Evolutionary conservation across 2,888 invertebrate genomes (phyloP).

Genomic region (Hirtodrosophila alboralis): DNA sequence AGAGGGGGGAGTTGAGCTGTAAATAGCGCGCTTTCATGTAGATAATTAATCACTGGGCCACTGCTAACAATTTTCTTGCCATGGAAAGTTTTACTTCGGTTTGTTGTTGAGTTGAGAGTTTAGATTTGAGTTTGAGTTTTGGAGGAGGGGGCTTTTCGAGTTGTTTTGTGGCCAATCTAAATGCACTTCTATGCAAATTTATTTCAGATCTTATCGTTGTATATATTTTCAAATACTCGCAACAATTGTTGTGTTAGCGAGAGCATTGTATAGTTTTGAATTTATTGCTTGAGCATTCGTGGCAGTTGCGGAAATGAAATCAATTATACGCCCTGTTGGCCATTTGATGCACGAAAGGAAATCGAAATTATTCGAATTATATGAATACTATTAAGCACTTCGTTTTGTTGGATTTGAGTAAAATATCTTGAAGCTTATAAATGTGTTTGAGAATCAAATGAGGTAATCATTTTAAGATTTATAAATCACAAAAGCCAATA

Average conservation of each 20-base stretch:
- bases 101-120: slow-evolving; percentile 23
- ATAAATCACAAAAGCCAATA: too few relatives aligned
- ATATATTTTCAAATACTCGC: slow-evolving; percentile 62
- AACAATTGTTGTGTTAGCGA: slow-evolving; percentile 18
- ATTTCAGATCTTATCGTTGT: slow-evolving; percentile 69
- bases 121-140: slow-evolving; percentile 23
- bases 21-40: slow-evolving; percentile 80
- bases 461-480: too few relatives aligned
- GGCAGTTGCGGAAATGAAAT: slow-evolving; percentile 71
- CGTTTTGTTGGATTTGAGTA: neutral
- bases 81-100: slow-evolving; percentile 46
- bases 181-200: slow-evolving; percentile 71
- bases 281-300: slow-evolving; percentile 59
- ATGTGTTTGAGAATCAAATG: too few relatives aligned
- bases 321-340: slow-evolving; percentile 75
- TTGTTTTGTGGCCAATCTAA: slow-evolving; percentile 67
- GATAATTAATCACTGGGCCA: slow-evolving; percentile 75
- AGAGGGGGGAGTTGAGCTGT: slow-evolving; percentile 38
- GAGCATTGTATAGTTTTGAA: slow-evolving; percentile 50
- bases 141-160: slow-evolving; percentile 18
- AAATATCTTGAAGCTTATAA: too few relatives aligned
- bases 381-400: slow-evolving; percentile 45
- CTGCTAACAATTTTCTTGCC: slow-evolving; percentile 56
- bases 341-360: slow-evolving; percentile 66
- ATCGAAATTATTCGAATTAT: slow-evolving; percentile 70